Evolutionary conservation across 2,113 vertebrate species (phyloP).

Genomic region (Pseudorasbora parva): DNA sequence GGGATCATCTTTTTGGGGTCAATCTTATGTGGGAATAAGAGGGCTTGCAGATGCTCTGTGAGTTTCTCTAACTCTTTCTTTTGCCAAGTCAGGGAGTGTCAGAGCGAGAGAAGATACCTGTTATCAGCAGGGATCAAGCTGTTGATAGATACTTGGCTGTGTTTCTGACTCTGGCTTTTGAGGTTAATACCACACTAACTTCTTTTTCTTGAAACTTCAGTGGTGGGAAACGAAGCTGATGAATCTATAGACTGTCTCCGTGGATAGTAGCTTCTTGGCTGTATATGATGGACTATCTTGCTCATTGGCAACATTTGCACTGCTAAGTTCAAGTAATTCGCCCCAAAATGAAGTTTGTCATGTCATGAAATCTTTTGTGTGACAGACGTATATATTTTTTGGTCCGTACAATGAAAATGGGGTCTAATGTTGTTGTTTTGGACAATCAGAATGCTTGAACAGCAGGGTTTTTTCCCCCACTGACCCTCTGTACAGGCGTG

Average conservation of each 20-base stretch:
- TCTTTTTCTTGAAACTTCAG: neutral
- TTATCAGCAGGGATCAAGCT: conserved; percentile 30
- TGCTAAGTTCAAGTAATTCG: neutral
- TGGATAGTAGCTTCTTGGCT: neutral
- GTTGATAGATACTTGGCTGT: conserved; percentile 23
- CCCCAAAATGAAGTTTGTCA: neutral
- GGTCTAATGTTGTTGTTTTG: too few relatives aligned
- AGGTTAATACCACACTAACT: conserved; percentile 22
- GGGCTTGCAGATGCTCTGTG: neutral
- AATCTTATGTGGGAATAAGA: neutral
- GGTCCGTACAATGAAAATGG: too few relatives aligned
- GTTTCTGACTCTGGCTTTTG: conserved; percentile 10
- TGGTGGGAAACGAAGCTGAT: neutral
- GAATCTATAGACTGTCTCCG: neutral
- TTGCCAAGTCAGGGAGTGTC: conserved; percentile 19
- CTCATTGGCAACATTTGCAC: neutral
- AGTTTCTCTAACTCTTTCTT: neutral
- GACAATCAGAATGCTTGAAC: too few relatives aligned
- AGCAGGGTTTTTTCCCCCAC: too few relatives aligned
- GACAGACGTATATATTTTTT: too few relatives aligned
- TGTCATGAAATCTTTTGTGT: neutral
- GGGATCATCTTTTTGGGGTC: conserved; percentile 6
- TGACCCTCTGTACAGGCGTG: too few relatives aligned
- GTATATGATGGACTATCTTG: neutral
- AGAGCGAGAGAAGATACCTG: conserved; percentile 7